Evolutionary conservation across 2,888 invertebrate genomes (phyloP), one percentile per base, ranked within the genome.

Genomic region (Athetis lepigone): DNA sequence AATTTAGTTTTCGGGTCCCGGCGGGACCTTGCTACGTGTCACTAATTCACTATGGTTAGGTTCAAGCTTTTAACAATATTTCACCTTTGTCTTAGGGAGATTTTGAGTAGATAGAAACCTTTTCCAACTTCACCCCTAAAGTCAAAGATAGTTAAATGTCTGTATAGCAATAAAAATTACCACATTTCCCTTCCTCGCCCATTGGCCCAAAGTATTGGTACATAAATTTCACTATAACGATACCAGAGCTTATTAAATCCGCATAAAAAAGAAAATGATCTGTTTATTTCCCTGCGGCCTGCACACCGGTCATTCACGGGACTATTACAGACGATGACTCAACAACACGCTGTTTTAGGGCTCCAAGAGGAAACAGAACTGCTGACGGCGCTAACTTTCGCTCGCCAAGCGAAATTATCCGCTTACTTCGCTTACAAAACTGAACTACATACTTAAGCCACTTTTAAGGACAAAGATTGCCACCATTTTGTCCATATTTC

Each of bases 1-100:
- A 74, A 77, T 77, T 77, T 70, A 57, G 62, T 68, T 21, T 51
- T 51, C 9, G 42, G 63, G 70, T 55, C 46, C 63, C 45, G 58
- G 13, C 39, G 68, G 39, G 40, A 39, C 33, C 33, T n/a, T n/a
- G 18, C 29, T 64, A 57, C 16, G 39, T 11, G 2, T 33, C n/a
- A n/a, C n/a, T n/a, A n/a, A n/a, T n/a, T n/a, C n/a, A n/a, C n/a
- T n/a, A 13, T 4, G 33, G 13, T 29, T 29, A 27, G 7, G 2
- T 33, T 11, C 4, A 33, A 33, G 33, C 11, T 1, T 33, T 33
- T 13, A 13, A 33, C 3, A 33, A 13, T 11, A 13, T 33, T 33
- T 13, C 13, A 33, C 11, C 33, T 33, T 33, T 33, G 13, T 33
- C 33, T 33, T 13, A 33, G 13, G 11, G 4, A 13, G 13, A 13